Evolutionary conservation across 2,888 invertebrate species (phyloP).

Genomic region (Lacanobia oleracea): DNA sequence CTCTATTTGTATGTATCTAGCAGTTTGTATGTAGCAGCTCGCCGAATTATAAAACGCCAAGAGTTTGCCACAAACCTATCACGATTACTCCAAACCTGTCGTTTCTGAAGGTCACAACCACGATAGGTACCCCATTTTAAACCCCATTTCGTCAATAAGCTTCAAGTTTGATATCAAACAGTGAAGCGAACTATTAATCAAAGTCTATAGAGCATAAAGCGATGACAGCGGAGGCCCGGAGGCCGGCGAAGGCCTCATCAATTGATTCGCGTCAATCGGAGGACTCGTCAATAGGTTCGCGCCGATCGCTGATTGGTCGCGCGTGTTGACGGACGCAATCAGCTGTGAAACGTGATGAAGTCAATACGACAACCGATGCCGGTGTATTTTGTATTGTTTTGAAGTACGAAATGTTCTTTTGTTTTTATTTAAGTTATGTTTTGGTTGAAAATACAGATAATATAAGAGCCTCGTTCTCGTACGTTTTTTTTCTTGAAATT

Average conservation of each 20-base stretch:
- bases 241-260: background rate
- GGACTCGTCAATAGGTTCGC: constrained; percentile 24
- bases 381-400: background rate
- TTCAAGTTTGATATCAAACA: constrained; percentile 18
- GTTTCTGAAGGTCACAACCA: too few relatives aligned
- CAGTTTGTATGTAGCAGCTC: too few relatives aligned
- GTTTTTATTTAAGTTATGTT: too few relatives aligned
- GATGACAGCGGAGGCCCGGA: constrained; percentile 1
- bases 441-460: too few relatives aligned
- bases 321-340: constrained; percentile 42
- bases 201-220: constrained; percentile 2
- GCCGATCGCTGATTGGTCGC: constrained; percentile 34
- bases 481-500: too few relatives aligned
- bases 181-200: constrained; percentile 24
- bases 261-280: constrained; percentile 18
- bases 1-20: too few relatives aligned
- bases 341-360: constrained; percentile 17
- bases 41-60: too few relatives aligned
- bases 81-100: too few relatives aligned
- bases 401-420: background rate
- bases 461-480: too few relatives aligned
- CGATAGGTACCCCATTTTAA: background rate
- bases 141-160: background rate
- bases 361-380: background rate
- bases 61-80: too few relatives aligned